Percentiles rank a stretch among this genome's conserved stretches.
These are phyloP conservation scores for Zaprionus taronus DNA, from an alignment of 1,140 invertebrate species.

Conservation along the genomic window DNA sequence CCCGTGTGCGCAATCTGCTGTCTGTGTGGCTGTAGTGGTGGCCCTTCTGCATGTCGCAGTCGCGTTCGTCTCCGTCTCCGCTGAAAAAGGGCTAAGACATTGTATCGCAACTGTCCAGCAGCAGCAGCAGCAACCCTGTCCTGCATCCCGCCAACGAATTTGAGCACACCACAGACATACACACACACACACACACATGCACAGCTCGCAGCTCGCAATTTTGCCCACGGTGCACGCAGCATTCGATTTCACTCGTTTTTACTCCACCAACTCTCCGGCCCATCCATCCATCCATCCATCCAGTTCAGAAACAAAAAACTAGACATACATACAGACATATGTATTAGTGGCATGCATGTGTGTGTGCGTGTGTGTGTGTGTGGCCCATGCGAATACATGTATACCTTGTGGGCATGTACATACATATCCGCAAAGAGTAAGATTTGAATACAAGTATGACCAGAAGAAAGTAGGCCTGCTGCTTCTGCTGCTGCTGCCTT, in stretches of 20 bases:
- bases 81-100: slow-evolving; percentile 52
- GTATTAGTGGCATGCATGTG: slow-evolving; percentile 6
- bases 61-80: slow-evolving; percentile 21
- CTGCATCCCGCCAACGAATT: slow-evolving; percentile 36
- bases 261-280: slow-evolving; percentile 37
- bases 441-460: slow-evolving; percentile 61
- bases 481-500: slow-evolving; percentile 31
- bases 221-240: slow-evolving; percentile 42
- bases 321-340: slow-evolving; percentile 35
- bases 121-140: slow-evolving; percentile 19
- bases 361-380: slow-evolving; percentile 28
- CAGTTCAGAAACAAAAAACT: slow-evolving; percentile 51
- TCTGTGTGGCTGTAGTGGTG: slow-evolving; percentile 20
- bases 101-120: slow-evolving; percentile 40
- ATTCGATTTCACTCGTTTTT: slow-evolving; percentile 59
- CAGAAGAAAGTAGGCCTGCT: slow-evolving; percentile 69
- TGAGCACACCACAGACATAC: slow-evolving; percentile 9
- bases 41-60: slow-evolving; percentile 27
- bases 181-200: slow-evolving; percentile 14
- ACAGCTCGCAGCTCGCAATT: slow-evolving; percentile 24
- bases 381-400: slow-evolving; percentile 8
- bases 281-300: slow-evolving; percentile 38
- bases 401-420: slow-evolving; percentile 18
- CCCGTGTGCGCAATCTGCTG: not conserved
- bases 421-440: slow-evolving; percentile 48